These are phyloP conservation scores for Drosophila pullipes DNA, from an alignment of 2,888 invertebrate genomes.

Conservation along the genomic window DNA sequence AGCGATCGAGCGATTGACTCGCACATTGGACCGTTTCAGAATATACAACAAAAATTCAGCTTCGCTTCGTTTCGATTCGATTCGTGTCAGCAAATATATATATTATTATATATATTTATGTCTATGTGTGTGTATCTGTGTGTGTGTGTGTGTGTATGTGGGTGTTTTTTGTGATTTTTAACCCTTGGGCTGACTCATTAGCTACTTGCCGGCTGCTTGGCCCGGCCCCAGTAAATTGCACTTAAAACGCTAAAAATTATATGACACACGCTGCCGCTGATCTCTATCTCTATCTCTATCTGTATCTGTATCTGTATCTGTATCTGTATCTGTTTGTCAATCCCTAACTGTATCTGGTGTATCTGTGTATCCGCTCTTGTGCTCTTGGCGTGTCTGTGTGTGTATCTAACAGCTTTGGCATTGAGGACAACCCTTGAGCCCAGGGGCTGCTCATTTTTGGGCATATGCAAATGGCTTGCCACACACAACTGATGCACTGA, in stretches of 20 bases:
- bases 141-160: slow-evolving; percentile 18
- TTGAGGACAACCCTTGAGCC: slow-evolving; percentile 57
- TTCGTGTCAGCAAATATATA: slow-evolving; percentile 25
- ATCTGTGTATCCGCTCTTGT: neutral
- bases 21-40: slow-evolving; percentile 57
- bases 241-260: slow-evolving; percentile 80
- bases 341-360: slow-evolving; percentile 8
- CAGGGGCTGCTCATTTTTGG: slow-evolving; percentile 69
- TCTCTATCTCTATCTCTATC: slow-evolving; percentile 18
- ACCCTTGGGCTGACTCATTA: slow-evolving; percentile 74
- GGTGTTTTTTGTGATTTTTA: slow-evolving; percentile 54
- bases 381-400: slow-evolving; percentile 22
- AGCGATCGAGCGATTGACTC: slow-evolving; percentile 73
- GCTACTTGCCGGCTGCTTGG: slow-evolving; percentile 38
- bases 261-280: slow-evolving; percentile 68
- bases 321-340: slow-evolving; percentile 10
- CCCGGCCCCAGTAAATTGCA: slow-evolving; percentile 64
- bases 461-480: slow-evolving; percentile 69
- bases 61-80: slow-evolving; percentile 41
- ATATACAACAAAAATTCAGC: slow-evolving; percentile 6
- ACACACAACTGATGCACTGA: neutral
- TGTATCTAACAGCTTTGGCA: slow-evolving; percentile 62
- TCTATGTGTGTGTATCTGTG: neutral
- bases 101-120: neutral
- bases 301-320: slow-evolving; percentile 17